Conservation (phyloP, 2,888 invertebrate genomes). For the Polymixis lichenea region DNA sequence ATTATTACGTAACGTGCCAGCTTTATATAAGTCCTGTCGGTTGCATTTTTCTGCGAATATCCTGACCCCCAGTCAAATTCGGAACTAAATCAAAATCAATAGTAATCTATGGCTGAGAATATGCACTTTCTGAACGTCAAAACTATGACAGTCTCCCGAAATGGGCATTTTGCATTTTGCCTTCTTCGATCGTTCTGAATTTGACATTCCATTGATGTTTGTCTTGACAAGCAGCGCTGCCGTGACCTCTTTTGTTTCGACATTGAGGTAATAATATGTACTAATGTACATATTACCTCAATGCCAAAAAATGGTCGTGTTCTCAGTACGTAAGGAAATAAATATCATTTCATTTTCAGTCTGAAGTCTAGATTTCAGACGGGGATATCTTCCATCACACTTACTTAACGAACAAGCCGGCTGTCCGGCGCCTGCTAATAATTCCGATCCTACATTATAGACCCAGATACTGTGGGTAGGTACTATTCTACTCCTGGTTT, state of each 20-base stretch:
- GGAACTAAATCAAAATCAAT: not conserved
- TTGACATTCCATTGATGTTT: constrained; percentile 1
- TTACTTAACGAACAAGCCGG: constrained; percentile 18
- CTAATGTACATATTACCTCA: too few species aligned
- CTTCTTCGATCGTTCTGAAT: not conserved
- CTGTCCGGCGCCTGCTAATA: constrained; percentile 48
- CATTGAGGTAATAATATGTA: too few species aligned
- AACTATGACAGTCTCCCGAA: not conserved
- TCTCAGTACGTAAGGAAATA: too few species aligned
- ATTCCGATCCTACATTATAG: constrained; percentile 18
- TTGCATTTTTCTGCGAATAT: not conserved
- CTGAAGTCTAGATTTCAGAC: constrained; percentile 43
- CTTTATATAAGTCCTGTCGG: too few species aligned
- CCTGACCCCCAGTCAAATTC: not conserved
- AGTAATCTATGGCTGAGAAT: too few species aligned
- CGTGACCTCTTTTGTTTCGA: not conserved
- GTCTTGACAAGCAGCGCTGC: not conserved
- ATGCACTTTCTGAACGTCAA: not conserved
- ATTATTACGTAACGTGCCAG: constrained; percentile 20
- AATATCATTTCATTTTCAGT: too few species aligned
- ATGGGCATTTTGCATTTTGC: too few species aligned
- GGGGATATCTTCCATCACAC: constrained; percentile 38
- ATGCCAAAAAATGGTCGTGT: not conserved
- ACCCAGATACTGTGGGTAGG: not conserved
- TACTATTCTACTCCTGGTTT: constrained; percentile 3